Percentiles rank a stretch among this genome's conserved stretches.
Evolutionary conservation across 2,113 vertebrate species (phyloP).

Genomic region (Anarrhichthys ocellatus): DNA sequence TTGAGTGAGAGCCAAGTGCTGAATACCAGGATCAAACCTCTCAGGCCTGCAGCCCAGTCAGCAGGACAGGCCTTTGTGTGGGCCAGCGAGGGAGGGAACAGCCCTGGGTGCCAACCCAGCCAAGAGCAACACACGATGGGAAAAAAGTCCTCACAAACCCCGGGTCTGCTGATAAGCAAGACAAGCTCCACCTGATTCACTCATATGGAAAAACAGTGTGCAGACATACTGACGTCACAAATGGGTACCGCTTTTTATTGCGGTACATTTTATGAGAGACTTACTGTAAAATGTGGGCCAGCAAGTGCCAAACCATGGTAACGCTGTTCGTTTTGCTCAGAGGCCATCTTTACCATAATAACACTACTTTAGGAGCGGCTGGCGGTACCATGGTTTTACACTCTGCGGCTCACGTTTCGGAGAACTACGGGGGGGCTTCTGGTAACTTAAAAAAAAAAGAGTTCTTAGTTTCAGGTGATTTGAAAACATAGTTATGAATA

Average conservation of each 20-base stretch:
- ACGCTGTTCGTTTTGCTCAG: too few relatives aligned
- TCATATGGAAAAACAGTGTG: background rate
- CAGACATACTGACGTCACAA: background rate
- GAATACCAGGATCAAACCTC: slow-evolving; percentile 61
- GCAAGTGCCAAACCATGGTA: too few relatives aligned
- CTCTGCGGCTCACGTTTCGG: background rate
- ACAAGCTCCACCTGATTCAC: background rate
- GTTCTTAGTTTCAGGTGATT: background rate
- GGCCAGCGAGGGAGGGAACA: slow-evolving; percentile 13
- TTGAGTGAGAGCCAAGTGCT: slow-evolving; percentile 51
- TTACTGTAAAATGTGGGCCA: too few relatives aligned
- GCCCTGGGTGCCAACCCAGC: slow-evolving; percentile 16
- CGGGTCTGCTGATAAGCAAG: slow-evolving; percentile 31
- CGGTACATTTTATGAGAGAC: background rate
- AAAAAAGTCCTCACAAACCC: slow-evolving; percentile 18
- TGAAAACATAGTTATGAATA: background rate
- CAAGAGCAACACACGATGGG: slow-evolving; percentile 63
- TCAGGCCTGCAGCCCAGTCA: slow-evolving; percentile 56
- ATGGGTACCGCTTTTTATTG: background rate
- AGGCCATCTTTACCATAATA: too few relatives aligned
- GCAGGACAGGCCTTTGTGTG: slow-evolving; percentile 61
- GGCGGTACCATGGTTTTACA: too few relatives aligned
- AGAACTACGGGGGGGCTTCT: background rate
- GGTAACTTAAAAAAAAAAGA: background rate
- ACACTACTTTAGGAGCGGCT: too few relatives aligned